Evolutionary conservation across 2,797 vertebrate genomes (phyloP), one percentile per base, ranked within the genome.

Genomic region (Alosa sapidissima): DNA sequence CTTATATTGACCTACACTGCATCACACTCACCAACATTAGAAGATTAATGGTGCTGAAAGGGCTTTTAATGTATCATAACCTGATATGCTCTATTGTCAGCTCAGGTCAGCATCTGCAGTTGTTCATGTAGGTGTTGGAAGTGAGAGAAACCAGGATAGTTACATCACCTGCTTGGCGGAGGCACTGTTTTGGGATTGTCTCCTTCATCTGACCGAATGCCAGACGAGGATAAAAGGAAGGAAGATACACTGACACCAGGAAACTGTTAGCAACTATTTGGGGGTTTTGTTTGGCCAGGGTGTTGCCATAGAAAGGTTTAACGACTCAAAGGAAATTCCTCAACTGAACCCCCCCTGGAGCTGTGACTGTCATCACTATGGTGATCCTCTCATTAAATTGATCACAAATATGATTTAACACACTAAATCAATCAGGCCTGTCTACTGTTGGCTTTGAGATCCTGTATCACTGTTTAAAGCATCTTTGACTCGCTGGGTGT

Each of bases 161-260:
- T 78, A 36, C 36, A 78, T 78, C 72, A 78, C 7, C 6, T 21
- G 36, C 72, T 45, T 45, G 72, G 72, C 36, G 9, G 72, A 78
- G 36, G 16, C 19, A 14, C 72, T 78, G 72, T 47, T 78, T 47
- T 47, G 72, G 72, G 19, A 21, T 7, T 45, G 41, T 78, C 5
- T 24, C 60, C n/a, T 78, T 78, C 19, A 78, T 78, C 41, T n/a
- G 72, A 72, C 65, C 33, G 13, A 72, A 72, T 36, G 72, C 72
- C 19, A 13, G 72, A 19, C 41, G 6, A 78, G 41, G 41, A 78
- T 21, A 3, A 45, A 16, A 16, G 28, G 36, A 45, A 45, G 68
- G 24, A 75, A 41, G 68, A 75, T 41, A 75, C 5, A 11, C 13
- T 6, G 68, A 45, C 68, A 33, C 36, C 13, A 41, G 36, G 36